phyloP scores from a whole-genome alignment of 2,797 vertebrate species.

The Stomatorhinus walkeri region DNA sequence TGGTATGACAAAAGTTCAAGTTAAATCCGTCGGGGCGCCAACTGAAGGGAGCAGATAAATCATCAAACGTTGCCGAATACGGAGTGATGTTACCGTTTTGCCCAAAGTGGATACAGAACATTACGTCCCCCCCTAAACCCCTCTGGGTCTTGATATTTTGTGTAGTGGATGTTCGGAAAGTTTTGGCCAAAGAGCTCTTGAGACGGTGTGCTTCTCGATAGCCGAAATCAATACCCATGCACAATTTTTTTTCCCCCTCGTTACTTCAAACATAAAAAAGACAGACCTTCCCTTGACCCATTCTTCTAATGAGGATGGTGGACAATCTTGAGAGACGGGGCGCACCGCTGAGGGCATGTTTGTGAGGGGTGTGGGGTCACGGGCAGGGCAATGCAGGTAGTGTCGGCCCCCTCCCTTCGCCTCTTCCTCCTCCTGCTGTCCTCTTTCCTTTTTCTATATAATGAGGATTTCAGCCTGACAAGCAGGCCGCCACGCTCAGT shows the following conservation, averaged over 20 bases:
- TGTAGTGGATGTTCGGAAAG: conserved; percentile 27
- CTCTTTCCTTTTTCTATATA: not conserved
- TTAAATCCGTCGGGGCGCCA: not conserved
- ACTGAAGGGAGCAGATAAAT: not conserved
- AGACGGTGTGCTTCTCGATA: conserved; percentile 29
- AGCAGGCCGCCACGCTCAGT: conserved; percentile 14
- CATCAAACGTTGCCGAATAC: conserved; percentile 29
- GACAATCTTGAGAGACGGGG: conserved; percentile 5
- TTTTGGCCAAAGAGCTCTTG: conserved; percentile 36
- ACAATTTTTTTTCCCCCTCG: not conserved
- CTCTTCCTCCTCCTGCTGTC: not conserved
- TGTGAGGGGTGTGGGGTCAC: not conserved
- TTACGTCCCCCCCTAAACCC: not conserved
- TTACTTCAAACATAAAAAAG: conserved; percentile 19
- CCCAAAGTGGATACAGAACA: conserved; percentile 32
- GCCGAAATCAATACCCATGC: conserved; percentile 33
- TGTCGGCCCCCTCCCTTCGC: not conserved
- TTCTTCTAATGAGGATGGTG: conserved; percentile 36
- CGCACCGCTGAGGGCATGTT: not conserved
- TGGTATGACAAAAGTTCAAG: not conserved
- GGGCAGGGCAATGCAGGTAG: not conserved
- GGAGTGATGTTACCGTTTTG: conserved; percentile 31
- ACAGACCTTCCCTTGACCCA: not conserved
- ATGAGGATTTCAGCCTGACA: conserved; percentile 16
- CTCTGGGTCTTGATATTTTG: not conserved